Base-by-base conservation (phyloP, 2,797 vertebrate genomes). In the Chaunax sp. region DNA sequence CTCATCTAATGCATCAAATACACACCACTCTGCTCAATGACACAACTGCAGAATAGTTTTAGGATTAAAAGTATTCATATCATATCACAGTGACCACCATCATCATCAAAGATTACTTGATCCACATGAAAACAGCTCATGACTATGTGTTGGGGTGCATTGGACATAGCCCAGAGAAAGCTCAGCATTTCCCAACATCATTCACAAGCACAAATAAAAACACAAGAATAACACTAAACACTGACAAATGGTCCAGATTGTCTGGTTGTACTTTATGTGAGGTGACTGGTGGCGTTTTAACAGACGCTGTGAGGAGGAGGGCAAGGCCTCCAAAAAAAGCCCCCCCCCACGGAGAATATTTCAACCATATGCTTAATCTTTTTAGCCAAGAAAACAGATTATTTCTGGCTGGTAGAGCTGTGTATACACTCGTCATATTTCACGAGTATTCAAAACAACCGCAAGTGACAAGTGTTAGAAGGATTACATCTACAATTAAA, bases 361-460 rank as follows among this genome's bases (percentile, higher is more conserved):
- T 58, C 50, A 46, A 79, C 70, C 90, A 88, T 85, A 87, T 80
- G 82, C 55, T 77, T 89, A 89, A 91, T 83, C 86, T 81, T 69
- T 63, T 90, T 84, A 87, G 41, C 53, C n/a, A 55, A 55, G 45
- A 72, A 75, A 78, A n/a, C 19, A 52, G 56, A 46, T 74, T 55
- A 26, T 44, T 38, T 45, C 19, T 49, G 59, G 20, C 64, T 66
- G 26, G 22, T 65, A 49, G 11, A 44, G 52, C 46, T 56, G 12
- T 14, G 7, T 8, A 14, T 6, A 40, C 0, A 26, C 9, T 3
- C 30, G 25, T 18, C 8, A 0, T 53, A 41, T 63, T 9, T 30
- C 28, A 30, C 8, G 28, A 30, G 28, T 8, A 4, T 30, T 30
- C 28, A 30, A n/a, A n/a, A n/a, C n/a, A n/a, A n/a, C n/a, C n/a